These are phyloP conservation scores for Amblyornis subalaris DNA, from an alignment of 2,113 vertebrate species.

Conservation along the genomic window DNA sequence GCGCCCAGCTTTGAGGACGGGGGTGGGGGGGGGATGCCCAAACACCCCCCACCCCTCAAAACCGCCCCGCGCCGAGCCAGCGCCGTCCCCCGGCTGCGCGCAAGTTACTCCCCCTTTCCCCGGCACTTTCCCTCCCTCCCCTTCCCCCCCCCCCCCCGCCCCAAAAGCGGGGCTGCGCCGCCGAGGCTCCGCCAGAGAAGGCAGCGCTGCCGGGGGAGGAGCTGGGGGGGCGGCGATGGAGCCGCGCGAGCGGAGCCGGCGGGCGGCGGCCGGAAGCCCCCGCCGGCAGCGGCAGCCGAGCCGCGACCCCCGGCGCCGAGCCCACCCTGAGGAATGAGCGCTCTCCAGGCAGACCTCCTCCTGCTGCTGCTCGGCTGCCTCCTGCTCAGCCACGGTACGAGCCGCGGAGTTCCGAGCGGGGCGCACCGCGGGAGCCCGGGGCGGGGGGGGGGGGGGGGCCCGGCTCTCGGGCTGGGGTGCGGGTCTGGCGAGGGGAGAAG, in stretches of 20 bases:
- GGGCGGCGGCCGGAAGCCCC: background rate
- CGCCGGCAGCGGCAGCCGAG: background rate
- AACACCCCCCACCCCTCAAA: background rate
- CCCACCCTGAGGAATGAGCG: slow-evolving; percentile 68
- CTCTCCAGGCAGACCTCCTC: slow-evolving; percentile 70
- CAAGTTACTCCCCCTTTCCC: slow-evolving; percentile 10
- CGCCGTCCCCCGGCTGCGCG: background rate
- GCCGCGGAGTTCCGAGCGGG: slow-evolving; percentile 30
- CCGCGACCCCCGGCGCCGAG: slow-evolving; percentile 1
- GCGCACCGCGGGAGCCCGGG: too few relatives aligned
- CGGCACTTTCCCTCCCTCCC: background rate
- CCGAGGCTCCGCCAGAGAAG: background rate
- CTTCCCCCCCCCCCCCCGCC: background rate
- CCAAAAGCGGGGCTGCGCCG: background rate
- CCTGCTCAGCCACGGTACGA: slow-evolving; percentile 77
- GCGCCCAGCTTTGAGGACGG: background rate
- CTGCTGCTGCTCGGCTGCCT: slow-evolving; percentile 63
- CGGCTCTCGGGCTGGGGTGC: too few relatives aligned
- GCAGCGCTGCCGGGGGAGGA: slow-evolving; percentile 32
- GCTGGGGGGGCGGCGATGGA: slow-evolving; percentile 36
- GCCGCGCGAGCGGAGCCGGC: slow-evolving; percentile 45
- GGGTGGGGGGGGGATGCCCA: background rate
- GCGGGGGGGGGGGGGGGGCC: background rate
- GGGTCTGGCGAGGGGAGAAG: background rate
- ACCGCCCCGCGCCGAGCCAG: background rate